Percentiles rank a stretch among this genome's conserved stretches.
phyloP scores from a whole-genome alignment of 2,888 invertebrate genomes.

The Tachina lurida region DNA sequence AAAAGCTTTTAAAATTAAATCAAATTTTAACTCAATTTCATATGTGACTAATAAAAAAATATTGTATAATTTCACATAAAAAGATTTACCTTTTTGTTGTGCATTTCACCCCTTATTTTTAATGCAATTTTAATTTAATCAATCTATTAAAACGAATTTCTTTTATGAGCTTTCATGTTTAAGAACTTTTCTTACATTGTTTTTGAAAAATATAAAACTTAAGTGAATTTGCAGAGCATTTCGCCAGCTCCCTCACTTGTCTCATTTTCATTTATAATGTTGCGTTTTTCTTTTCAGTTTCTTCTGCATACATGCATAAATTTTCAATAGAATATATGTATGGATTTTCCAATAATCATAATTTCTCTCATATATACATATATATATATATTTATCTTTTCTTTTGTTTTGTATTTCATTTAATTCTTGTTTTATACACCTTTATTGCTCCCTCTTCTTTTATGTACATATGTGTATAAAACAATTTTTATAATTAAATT shows the following conservation, averaged over 20 bases:
- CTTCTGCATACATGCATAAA: slow-evolving; percentile 31
- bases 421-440: slow-evolving; percentile 41
- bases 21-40: not conserved
- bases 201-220: slow-evolving; percentile 19
- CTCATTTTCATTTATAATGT: slow-evolving; percentile 16
- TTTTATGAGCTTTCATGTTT: slow-evolving; percentile 1
- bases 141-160: slow-evolving; percentile 43
- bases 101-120: not conserved
- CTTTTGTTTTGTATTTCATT: slow-evolving; percentile 56
- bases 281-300: slow-evolving; percentile 29
- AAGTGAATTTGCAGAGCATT: slow-evolving; percentile 44
- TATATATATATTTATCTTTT: not conserved
- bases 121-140: slow-evolving; percentile 34
- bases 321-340: slow-evolving; percentile 43
- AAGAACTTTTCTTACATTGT: slow-evolving; percentile 26
- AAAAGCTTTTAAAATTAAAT: not conserved
- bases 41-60: not conserved
- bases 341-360: slow-evolving; percentile 56
- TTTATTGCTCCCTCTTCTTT: slow-evolving; percentile 14
- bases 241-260: slow-evolving; percentile 5
- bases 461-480: slow-evolving; percentile 28
- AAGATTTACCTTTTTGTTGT: not conserved
- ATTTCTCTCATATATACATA: slow-evolving; percentile 22
- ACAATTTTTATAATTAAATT: slow-evolving; percentile 69
- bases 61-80: not conserved